A percentile compares a stretch with the other conserved stretches of the same genome.
These are phyloP conservation scores for Zosterops lateralis DNA, from an alignment of 2,113 vertebrate species.

Conservation along the genomic window DNA sequence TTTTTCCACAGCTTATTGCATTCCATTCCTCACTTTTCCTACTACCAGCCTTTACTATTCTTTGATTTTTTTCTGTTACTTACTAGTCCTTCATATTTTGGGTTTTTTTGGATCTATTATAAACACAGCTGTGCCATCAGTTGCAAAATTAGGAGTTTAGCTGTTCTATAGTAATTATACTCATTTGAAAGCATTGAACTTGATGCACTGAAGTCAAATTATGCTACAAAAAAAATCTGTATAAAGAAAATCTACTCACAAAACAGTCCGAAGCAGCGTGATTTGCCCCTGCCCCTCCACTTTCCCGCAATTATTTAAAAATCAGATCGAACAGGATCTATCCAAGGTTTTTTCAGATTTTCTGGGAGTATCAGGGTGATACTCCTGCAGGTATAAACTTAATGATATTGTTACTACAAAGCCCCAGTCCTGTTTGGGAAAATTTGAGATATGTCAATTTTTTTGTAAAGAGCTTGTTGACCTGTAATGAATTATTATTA, in stretches of 20 bases:
- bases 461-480: background rate
- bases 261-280: background rate
- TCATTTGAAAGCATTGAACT: background rate
- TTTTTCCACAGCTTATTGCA: background rate
- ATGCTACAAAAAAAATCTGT: background rate
- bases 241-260: background rate
- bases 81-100: background rate
- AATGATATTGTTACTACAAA: background rate
- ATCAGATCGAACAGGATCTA: background rate
- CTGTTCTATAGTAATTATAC: background rate
- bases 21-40: background rate
- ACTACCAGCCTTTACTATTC: background rate
- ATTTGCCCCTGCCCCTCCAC: too few relatives aligned
- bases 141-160: background rate
- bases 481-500: background rate
- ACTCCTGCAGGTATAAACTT: background rate
- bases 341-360: too few relatives aligned
- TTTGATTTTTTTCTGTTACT: background rate
- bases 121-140: background rate
- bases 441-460: background rate
- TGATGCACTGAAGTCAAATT: background rate
- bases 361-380: background rate
- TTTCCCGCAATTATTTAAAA: background rate
- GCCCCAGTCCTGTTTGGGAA: background rate
- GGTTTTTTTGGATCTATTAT: background rate